A percentile compares a stretch with the other conserved stretches of the same genome.
Evolutionary conservation across 2,888 invertebrate genomes (phyloP).

Genomic region (Erynnis tages): DNA sequence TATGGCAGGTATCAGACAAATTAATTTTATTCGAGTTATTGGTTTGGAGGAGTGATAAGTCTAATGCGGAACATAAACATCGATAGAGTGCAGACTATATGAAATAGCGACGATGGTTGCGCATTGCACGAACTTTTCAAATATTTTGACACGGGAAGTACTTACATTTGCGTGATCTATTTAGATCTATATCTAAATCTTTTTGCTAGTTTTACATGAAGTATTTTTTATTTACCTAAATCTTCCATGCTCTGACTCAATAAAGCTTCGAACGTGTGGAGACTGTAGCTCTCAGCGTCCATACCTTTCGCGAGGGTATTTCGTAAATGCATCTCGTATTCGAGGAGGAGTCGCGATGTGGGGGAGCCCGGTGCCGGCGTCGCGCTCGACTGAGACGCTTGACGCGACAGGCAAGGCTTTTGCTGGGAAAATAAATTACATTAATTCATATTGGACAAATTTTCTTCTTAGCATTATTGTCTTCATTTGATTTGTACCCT

Average conservation of each 20-base stretch:
- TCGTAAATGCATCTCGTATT: slow-evolving; percentile 96
- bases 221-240: slow-evolving; percentile 83
- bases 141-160: too few species aligned
- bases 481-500: background rate
- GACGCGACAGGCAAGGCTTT: slow-evolving; percentile 74
- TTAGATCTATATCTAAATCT: too few species aligned
- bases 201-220: slow-evolving; percentile 24
- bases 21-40: too few species aligned
- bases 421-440: slow-evolving; percentile 37
- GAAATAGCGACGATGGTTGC: too few species aligned
- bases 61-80: too few species aligned
- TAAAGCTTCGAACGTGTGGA: slow-evolving; percentile 96
- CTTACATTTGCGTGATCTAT: too few species aligned
- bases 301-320: slow-evolving; percentile 96
- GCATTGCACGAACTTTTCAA: too few species aligned
- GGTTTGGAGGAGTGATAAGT: too few species aligned
- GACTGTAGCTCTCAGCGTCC: slow-evolving; percentile 96
- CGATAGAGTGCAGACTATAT: too few species aligned
- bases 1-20: too few species aligned
- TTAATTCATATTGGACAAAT: slow-evolving; percentile 6
- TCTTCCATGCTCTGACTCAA: slow-evolving; percentile 97
- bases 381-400: slow-evolving; percentile 83
- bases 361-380: slow-evolving; percentile 92
- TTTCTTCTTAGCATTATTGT: background rate
- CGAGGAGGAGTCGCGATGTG: slow-evolving; percentile 90